Conservation (phyloP, 1,140 invertebrate species). For the Adelges cooleyi region DNA sequence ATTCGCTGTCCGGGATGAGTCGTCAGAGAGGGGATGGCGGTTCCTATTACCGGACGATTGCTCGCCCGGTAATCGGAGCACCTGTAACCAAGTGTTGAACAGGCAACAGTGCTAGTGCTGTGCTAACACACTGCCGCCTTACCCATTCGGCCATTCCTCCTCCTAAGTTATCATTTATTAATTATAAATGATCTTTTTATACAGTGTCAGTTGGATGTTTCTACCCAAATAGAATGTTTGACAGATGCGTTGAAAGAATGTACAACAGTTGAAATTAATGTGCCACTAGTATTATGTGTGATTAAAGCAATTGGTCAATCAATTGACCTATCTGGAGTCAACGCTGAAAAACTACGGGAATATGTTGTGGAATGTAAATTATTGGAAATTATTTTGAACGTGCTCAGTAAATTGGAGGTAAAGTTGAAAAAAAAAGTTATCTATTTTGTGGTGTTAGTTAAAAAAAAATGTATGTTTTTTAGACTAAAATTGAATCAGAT, state of each 20-base stretch:
- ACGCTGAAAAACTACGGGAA: slow-evolving; percentile 10
- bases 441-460: not conserved
- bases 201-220: slow-evolving; percentile 49
- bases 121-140: no score
- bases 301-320: slow-evolving; percentile 27
- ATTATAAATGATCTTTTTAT: slow-evolving; percentile 29
- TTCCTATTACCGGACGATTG: no score
- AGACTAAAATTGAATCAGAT: slow-evolving; percentile 1
- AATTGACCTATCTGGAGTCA: slow-evolving; percentile 17
- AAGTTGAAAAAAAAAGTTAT: not conserved
- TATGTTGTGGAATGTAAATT: slow-evolving; percentile 25
- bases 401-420: slow-evolving; percentile 8
- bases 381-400: slow-evolving; percentile 13
- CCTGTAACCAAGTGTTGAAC: no score
- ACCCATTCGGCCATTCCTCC: no score
- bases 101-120: no score
- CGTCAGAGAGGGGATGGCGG: no score
- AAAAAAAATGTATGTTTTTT: not conserved
- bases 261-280: slow-evolving; percentile 4
- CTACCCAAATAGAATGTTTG: slow-evolving; percentile 43
- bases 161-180: no score
- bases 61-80: no score
- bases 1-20: no score
- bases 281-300: not conserved
- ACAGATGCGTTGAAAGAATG: slow-evolving; percentile 26